These are phyloP conservation scores for Motacilla alba DNA, from an alignment of 2,113 vertebrate genomes.

Conservation along the genomic window DNA sequence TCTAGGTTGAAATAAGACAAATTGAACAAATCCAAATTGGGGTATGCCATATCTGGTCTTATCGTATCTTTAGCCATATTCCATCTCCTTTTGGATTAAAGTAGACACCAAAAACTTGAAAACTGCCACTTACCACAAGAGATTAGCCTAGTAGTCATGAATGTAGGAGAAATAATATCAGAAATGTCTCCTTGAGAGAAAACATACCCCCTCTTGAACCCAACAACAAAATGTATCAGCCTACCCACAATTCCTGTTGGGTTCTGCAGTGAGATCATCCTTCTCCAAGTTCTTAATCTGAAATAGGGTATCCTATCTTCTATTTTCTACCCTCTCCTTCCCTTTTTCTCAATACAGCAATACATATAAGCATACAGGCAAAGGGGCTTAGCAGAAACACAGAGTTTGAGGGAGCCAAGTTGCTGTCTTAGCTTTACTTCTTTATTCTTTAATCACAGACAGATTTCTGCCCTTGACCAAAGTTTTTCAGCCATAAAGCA, in stretches of 20 bases:
- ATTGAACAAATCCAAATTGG: neutral
- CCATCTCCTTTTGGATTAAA: neutral
- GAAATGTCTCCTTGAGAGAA: neutral
- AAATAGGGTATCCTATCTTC: neutral
- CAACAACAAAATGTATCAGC: neutral
- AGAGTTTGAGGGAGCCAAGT: neutral
- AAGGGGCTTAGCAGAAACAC: neutral
- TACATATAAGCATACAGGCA: accelerated
- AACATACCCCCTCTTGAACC: neutral
- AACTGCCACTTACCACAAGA: neutral
- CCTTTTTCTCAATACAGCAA: neutral
- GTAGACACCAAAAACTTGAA: neutral
- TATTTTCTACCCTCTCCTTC: neutral
- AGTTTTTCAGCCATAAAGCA: neutral
- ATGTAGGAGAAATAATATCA: neutral
- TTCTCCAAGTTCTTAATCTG: neutral
- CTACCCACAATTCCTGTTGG: neutral
- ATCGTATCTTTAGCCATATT: neutral
- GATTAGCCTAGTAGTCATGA: neutral
- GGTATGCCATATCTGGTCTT: neutral
- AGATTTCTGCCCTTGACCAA: neutral
- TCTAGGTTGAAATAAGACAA: neutral
- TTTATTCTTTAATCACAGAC: neutral
- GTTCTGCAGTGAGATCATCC: neutral
- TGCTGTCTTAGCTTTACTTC: neutral